Percentiles rank a stretch among this genome's conserved stretches.
phyloP scores from a whole-genome alignment of 1,140 invertebrate genomes.

The Lasioglossum baleicum region DNA sequence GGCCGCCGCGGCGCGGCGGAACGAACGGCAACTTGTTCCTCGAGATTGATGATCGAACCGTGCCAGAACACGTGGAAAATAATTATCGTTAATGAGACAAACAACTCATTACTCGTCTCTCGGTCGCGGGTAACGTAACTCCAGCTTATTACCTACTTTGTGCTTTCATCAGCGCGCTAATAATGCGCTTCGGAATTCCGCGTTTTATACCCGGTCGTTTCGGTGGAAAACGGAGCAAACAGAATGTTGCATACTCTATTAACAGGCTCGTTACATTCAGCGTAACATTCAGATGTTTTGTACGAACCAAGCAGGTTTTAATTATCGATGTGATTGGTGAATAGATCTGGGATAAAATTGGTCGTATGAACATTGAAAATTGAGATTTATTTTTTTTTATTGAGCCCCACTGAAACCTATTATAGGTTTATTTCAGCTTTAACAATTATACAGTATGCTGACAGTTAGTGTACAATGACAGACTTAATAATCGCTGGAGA shows the following conservation, averaged over 20 bases:
- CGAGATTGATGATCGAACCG: slow-evolving; percentile 34
- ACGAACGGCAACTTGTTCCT: neutral
- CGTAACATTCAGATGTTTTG: too few species aligned
- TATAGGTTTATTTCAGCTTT: too few species aligned
- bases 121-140: slow-evolving; percentile 9
- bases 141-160: neutral
- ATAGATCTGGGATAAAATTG: too few species aligned
- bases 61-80: slow-evolving; percentile 37
- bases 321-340: too few species aligned
- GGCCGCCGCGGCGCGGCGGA: neutral
- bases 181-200: neutral
- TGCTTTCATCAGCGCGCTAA: neutral
- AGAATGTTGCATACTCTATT: neutral
- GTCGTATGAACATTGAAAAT: too few species aligned
- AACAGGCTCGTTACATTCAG: neutral
- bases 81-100: slow-evolving; percentile 50
- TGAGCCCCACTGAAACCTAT: too few species aligned
- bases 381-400: too few species aligned
- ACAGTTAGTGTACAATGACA: too few species aligned
- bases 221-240: neutral
- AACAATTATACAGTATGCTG: too few species aligned
- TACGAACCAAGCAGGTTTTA: too few species aligned
- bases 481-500: too few species aligned
- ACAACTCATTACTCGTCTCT: slow-evolving; percentile 15
- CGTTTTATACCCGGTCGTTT: neutral